Evolutionary conservation across 2,113 vertebrate species (phyloP), one percentile per base, ranked within the genome.

Genomic region (Chloropsis cyanopogon): DNA sequence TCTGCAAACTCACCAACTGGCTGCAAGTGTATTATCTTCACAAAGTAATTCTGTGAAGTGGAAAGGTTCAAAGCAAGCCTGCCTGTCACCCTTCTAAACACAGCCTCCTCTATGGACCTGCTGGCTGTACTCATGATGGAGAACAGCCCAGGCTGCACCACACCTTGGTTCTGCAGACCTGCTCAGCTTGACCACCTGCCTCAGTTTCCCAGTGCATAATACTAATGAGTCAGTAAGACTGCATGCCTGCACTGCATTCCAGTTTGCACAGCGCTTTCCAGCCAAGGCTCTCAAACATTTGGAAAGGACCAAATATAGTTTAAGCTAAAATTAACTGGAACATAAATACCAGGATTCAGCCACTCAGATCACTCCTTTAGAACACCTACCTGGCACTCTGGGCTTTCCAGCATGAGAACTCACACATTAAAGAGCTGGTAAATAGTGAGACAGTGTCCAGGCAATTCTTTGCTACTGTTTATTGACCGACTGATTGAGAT

Each of bases 141-240:
- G 52, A 53, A 8, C 23, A 53, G 21, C 1, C 65, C 42, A 8
- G 60, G 68, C 39, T 80, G 64, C 22, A 21, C 24, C 64, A 41
- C 35, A 16, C 1, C 0, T 12, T 65, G 3, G 2, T 35, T 21
- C 44, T 3, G 11, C 37, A 53, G 41, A 54, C 7, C 17, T 24
- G 28, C 57, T 60, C 66, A 35, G n/a, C 21, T 35, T 44, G 46
- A 77, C 63, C 82, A 54, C 64, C 52, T 91, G 86, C 92, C 95
- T 95, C 94, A 92, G 89, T 95, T 91, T 96, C 92, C 88, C 83
- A 75, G 37, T 29, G 77, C 61, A n/a, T 64, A 52, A 69, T 5
- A 26, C 47, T 25, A 54, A 83, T 7, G 63, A 92, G 69, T 44
- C 35, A 8, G 18, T 35, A 50, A 60, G 22, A 5, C 21, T n/a